Evolutionary conservation across 1,140 invertebrate species (phyloP), one percentile per base, ranked within the genome.

Genomic region (Aphelinus certus): DNA sequence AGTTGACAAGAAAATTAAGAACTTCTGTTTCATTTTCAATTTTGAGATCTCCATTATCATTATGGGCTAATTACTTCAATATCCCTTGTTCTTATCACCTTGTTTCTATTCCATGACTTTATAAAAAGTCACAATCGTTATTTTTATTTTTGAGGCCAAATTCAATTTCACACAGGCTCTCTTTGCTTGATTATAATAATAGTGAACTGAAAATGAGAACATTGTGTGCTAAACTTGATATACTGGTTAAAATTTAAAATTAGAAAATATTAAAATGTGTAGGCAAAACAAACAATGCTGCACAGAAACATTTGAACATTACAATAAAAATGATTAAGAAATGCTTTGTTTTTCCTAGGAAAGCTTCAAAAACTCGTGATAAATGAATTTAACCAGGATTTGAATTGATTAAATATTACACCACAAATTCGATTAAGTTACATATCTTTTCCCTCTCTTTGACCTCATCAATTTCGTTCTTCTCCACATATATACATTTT

Each of bases 211-310:
- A 64, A 63, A 55, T 53, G 43, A n/a, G 56, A 71, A 48, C 46
- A 5, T 47, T 65, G 46, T 57, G 1, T 48, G 46, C 56, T 46
- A 56, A 47, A 49, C 42, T 65, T 10, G 43, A 53, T 43, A 6
- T 64, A 60, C 70, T 65, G 71, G 55, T 65, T 65, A 72, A 72
- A 56, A 65, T 65, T 65, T 72, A 45, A 58, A 57, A 72, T 72
- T 65, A n/a, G 57, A 58, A 49, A 64, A 26, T 26, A 26, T 26
- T 26, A 26, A 26, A 26, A 26, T 26, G 26, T 26, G 26, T 26
- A 26, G 0, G 26, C 26, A 53, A 6, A 53, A 26, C 42, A 60
- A 60, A 60, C 58, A 60, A 60, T 26, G 26, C 26, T 26, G 45
- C 45, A 60, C 58, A 60, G 45, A 60, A 60, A 60, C 45, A 60